A percentile compares a stretch with the other conserved stretches of the same genome.
phyloP scores from a whole-genome alignment of 2,113 vertebrate genomes.

The Channa argus region DNA sequence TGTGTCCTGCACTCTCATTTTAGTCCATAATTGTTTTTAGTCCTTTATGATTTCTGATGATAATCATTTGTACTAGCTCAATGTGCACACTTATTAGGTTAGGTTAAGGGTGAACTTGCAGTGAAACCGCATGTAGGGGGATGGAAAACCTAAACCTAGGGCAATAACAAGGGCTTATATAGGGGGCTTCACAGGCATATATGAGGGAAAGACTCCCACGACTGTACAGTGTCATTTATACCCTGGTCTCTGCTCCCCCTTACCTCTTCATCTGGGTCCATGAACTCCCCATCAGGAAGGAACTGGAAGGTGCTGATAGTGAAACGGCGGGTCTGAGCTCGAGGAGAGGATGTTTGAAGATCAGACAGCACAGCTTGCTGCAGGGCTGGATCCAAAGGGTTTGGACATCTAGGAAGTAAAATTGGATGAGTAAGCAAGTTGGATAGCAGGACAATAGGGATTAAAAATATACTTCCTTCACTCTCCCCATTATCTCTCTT shows the following conservation, averaged over 20 bases:
- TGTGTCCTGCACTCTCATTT: too few relatives aligned
- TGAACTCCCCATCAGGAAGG: constrained; percentile 59
- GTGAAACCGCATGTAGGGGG: too few relatives aligned
- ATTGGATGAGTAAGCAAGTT: neutral
- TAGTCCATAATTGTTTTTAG: too few relatives aligned
- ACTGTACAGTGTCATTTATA: too few relatives aligned
- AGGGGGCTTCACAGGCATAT: too few relatives aligned
- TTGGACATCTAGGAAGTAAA: constrained; percentile 76
- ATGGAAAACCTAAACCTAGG: too few relatives aligned
- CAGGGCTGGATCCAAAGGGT: constrained; percentile 74
- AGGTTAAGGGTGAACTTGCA: too few relatives aligned
- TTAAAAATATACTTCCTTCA: neutral
- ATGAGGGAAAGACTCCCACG: too few relatives aligned
- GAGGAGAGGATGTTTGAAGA: constrained; percentile 35
- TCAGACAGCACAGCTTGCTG: constrained; percentile 45
- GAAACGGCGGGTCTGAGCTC: constrained; percentile 77
- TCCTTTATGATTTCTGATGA: too few relatives aligned
- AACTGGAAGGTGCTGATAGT: constrained; percentile 84
- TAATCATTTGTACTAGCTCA: too few relatives aligned
- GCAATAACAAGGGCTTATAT: too few relatives aligned
- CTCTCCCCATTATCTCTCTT: neutral
- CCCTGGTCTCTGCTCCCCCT: neutral
- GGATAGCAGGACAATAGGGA: neutral
- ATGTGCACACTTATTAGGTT: too few relatives aligned
- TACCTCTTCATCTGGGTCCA: constrained; percentile 77